phyloP scores from a whole-genome alignment of 2,888 invertebrate genomes.

The Hyppa rectilinea region DNA sequence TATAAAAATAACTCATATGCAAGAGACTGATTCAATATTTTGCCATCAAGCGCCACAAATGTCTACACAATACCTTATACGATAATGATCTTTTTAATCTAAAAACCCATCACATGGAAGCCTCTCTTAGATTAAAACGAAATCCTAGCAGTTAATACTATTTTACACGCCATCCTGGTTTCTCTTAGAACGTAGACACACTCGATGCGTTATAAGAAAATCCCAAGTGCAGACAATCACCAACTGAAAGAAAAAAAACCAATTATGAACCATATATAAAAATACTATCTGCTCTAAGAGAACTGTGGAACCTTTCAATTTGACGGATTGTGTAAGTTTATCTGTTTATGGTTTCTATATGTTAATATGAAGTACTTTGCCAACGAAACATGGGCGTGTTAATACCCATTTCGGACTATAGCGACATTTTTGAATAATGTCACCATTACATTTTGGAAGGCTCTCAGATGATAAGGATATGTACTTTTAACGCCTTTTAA shows the following conservation, averaged over 20 bases:
- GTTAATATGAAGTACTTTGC: slow-evolving; percentile 43
- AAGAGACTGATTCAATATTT: slow-evolving; percentile 3
- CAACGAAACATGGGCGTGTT: slow-evolving; percentile 36
- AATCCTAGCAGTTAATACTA: slow-evolving; percentile 53
- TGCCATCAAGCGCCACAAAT: slow-evolving; percentile 15
- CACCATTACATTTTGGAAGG: slow-evolving; percentile 23
- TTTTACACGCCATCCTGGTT: slow-evolving; percentile 45
- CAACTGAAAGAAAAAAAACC: slow-evolving; percentile 55
- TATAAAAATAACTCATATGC: not conserved
- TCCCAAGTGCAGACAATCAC: slow-evolving; percentile 51
- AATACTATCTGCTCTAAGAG: not conserved
- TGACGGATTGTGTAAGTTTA: slow-evolving; percentile 30
- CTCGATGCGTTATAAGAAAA: slow-evolving; percentile 62
- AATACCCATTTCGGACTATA: slow-evolving; percentile 27
- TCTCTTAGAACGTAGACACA: slow-evolving; percentile 61
- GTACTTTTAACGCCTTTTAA: not conserved
- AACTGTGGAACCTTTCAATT: slow-evolving; percentile 12
- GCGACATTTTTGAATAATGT: slow-evolving; percentile 39
- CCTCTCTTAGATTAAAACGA: slow-evolving; percentile 48
- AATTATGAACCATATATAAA: slow-evolving; percentile 32
- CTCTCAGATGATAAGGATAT: slow-evolving; percentile 22
- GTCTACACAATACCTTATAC: slow-evolving; percentile 1
- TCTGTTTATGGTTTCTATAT: slow-evolving; percentile 47
- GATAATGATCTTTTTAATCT: slow-evolving; percentile 32
- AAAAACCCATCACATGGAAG: slow-evolving; percentile 61